phyloP scores from a whole-genome alignment of 2,113 vertebrate genomes.

The Calidris pugnax region DNA sequence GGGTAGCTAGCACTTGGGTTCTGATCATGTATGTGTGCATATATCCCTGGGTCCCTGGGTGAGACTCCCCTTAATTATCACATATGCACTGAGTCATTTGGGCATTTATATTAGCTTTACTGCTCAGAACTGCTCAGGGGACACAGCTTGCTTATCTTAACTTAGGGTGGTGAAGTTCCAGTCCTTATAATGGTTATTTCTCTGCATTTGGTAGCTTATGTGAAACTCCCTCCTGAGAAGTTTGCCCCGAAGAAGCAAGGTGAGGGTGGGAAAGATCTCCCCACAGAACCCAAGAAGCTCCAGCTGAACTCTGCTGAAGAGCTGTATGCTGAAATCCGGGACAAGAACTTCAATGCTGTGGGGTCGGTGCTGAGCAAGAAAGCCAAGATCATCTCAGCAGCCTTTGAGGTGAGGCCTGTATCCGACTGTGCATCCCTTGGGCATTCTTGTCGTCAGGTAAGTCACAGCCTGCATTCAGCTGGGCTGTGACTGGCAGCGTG shows the following conservation, averaged over 20 bases:
- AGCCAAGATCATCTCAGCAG: slow-evolving; percentile 96
- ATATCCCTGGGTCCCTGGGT: background rate
- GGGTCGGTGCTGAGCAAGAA: slow-evolving; percentile 97
- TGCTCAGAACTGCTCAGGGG: background rate
- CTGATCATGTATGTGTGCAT: background rate
- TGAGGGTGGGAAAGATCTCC: slow-evolving; percentile 89
- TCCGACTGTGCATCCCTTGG: fast-evolving
- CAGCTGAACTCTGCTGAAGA: slow-evolving; percentile 97
- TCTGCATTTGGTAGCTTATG: slow-evolving; percentile 80
- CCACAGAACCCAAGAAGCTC: slow-evolving; percentile 93
- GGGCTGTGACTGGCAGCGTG: background rate
- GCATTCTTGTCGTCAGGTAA: background rate
- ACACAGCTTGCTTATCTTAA: background rate
- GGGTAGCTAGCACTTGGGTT: background rate
- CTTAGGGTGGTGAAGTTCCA: background rate
- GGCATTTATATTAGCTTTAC: background rate
- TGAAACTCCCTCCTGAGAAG: slow-evolving; percentile 96
- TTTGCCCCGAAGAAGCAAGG: slow-evolving; percentile 94
- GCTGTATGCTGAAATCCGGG: slow-evolving; percentile 94
- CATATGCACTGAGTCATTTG: background rate
- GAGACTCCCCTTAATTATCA: background rate
- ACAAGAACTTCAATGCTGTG: slow-evolving; percentile 98
- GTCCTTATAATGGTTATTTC: background rate
- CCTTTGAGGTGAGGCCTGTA: slow-evolving; percentile 87
- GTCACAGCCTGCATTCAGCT: background rate